A percentile compares a stretch with the other conserved stretches of the same genome.
phyloP scores from a whole-genome alignment of 2,888 invertebrate species.

The Pollenia amentaria region DNA sequence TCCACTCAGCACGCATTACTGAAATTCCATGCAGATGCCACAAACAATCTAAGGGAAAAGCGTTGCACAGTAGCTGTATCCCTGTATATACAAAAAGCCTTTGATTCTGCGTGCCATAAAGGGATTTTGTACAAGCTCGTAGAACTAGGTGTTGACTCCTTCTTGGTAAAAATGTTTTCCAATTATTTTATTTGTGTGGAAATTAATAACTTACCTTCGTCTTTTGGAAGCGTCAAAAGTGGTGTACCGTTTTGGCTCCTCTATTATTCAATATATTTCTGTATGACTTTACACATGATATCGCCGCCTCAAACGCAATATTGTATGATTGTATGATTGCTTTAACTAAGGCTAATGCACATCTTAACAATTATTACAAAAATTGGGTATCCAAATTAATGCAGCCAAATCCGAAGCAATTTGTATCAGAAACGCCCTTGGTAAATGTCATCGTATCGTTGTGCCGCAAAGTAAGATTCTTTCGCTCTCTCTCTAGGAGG shows the following conservation, averaged over 20 bases:
- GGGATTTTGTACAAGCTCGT: constrained; percentile 45
- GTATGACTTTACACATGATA: constrained; percentile 13
- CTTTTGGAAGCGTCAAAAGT: not conserved
- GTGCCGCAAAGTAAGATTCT: no score
- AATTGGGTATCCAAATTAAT: no score
- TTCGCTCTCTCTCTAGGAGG: no score
- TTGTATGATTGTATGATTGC: constrained; percentile 21
- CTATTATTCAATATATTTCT: constrained; percentile 19
- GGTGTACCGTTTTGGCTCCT: constrained; percentile 58
- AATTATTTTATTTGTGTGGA: constrained; percentile 44
- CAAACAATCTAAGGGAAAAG: not conserved
- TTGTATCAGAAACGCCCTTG: no score
- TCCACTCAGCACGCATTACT: constrained; percentile 17
- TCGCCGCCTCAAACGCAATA: not conserved
- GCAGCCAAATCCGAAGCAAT: no score
- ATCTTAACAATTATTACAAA: no score
- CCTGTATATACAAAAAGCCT: constrained; percentile 52
- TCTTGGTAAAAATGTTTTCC: constrained; percentile 14
- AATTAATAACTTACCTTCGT: not conserved
- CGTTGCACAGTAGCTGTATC: constrained; percentile 53
- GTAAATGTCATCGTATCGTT: no score
- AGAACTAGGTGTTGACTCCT: constrained; percentile 23
- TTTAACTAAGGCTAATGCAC: no score
- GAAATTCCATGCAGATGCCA: constrained; percentile 61
- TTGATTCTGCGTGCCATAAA: constrained; percentile 50